Evolutionary conservation across 2,888 invertebrate genomes (phyloP), one percentile per base, ranked within the genome.

Genomic region (Lumbricus terrestris): DNA sequence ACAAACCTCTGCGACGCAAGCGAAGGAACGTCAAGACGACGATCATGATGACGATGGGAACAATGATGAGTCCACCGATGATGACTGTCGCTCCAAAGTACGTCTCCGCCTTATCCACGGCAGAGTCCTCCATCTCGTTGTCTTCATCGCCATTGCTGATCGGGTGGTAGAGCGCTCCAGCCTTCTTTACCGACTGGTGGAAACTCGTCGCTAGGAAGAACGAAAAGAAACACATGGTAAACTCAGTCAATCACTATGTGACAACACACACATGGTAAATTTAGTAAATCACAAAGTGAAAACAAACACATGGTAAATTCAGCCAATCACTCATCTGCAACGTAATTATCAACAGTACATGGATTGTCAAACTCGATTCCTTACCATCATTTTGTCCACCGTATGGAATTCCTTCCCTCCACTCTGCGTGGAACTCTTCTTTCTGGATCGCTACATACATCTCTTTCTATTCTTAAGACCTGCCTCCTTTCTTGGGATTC

Each of bases 1-100:
- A 34, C 34, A 23, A 16, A 95, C 95, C 95, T 93, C 93, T 93
- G 90, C 94, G 93, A 91, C 94, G 93, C 34, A 95, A 93, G 88
- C 95, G 92, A 69, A 95, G 91, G 42, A 95, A 90, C 23, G 95
- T 92, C 13, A 95, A 94, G 34, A 95, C 92, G 20, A 94, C 88
- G 33, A 95, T 92, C 82, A 95, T 93, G 18, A 95, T 91, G 18
- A 95, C 91, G 13, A 95, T 93, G 23, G 95, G 95, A 47, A 95
- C 93, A 33, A 94, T 93, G 33, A 95, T 93, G 29, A 95, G 92
- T 15, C 93, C 93, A 88, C 95, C 94, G 42, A 95, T 94, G 90
- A 95, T 93, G 88, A 95, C 90, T 0, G 95, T 94, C 47, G 94
- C 94, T 20, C 94, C 93, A 89, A 94, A 93, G 90, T 93, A 92